Base-by-base conservation (phyloP, 1,140 invertebrate species). In the Philotrypesis tridentata region DNA sequence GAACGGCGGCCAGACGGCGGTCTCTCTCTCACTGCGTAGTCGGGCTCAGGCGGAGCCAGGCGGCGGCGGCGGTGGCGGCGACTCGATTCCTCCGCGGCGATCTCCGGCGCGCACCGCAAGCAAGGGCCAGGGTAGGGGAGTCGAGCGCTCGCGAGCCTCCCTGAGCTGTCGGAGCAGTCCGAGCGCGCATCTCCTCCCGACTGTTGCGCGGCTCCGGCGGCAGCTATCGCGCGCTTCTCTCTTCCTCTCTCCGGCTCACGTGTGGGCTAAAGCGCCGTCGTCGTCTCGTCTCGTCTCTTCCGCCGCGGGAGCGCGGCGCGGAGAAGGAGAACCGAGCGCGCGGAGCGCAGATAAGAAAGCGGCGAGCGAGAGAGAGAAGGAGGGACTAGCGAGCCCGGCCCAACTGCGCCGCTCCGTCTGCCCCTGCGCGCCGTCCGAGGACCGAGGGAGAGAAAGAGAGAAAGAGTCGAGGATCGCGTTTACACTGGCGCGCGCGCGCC, bases 301-400 rank as follows among this genome's bases (percentile, higher is more conserved):
- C 88, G 89, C 87, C 88, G 88, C 87, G 89, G 88, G 87, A 87
- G 89, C 87, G 88, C 87, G 88, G 88, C 88, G 87, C 88, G 84
- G 67, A 29, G 29, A 11, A 40, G 65, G 55, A 25, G 55, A n/a
- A 37, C 33, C 67, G 1, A 23, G 55, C 79, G 48, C 77, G 55
- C 79, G 61, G 55, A 48, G 43, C 23, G 31, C 27, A 48, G 25
- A n/a, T 25, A 27, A 68, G 76, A 70, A 79, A 79, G 29, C 25
- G 31, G 37, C 21, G 40, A 21, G 40, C 43, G 43, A 61, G 67
- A 9, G 37, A 27, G 23, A 37, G 43, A 33, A 21, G 21, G 65
- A 60, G 23, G 61, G 48, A 55, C 25, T 37, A 21, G 12, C 40
- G 67, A 9, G 37, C 25, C 21, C 68, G 31, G 72, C 43, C 61